These are phyloP conservation scores for Lepetodrilus schrolli DNA, from an alignment of 2,888 invertebrate species.

Conservation along the genomic window DNA sequence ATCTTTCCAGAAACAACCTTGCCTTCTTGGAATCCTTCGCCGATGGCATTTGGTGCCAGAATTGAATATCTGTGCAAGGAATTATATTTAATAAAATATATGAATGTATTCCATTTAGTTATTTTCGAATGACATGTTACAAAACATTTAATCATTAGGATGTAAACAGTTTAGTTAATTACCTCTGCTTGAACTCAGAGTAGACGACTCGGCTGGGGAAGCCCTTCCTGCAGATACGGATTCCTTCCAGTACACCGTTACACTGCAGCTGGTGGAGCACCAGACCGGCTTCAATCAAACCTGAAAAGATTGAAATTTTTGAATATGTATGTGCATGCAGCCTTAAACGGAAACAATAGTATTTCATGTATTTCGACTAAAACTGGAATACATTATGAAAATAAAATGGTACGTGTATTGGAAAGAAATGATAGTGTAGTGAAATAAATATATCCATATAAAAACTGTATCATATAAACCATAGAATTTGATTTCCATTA, in stretches of 20 bases:
- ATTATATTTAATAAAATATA: neutral
- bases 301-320: conserved; percentile 75
- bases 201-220: conserved; percentile 99
- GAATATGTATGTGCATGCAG: too few species aligned
- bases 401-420: too few species aligned
- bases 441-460: too few species aligned
- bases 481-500: too few species aligned
- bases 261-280: conserved; percentile 99
- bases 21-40: conserved; percentile 77
- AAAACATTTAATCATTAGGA: too few species aligned
- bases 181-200: conserved; percentile 99
- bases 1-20: conserved; percentile 81
- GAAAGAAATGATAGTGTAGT: too few species aligned
- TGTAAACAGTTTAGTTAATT: too few species aligned
- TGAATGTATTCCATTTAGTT: neutral
- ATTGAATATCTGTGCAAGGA: conserved; percentile 87
- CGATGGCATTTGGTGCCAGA: conserved; percentile 90
- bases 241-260: conserved; percentile 99
- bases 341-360: too few species aligned
- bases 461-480: too few species aligned
- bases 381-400: too few species aligned
- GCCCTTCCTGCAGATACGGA: conserved; percentile 99
- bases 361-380: too few species aligned
- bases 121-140: neutral
- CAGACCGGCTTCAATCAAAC: conserved; percentile 97